These are phyloP conservation scores for Phymanthus crucifer DNA, from an alignment of 92 coral and sea anemone species.

Conservation along the genomic window DNA sequence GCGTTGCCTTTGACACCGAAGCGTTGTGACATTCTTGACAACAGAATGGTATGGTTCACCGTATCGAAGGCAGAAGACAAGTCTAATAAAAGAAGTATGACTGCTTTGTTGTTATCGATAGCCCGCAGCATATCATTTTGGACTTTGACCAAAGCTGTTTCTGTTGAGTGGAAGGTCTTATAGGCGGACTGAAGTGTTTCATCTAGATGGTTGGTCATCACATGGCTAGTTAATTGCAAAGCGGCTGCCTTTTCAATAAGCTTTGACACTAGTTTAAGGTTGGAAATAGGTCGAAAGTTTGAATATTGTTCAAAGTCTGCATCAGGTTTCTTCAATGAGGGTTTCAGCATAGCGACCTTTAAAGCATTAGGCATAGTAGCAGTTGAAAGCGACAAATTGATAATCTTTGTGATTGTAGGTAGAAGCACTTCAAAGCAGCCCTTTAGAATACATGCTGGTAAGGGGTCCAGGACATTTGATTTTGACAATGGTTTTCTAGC, in stretches of 20 bases:
- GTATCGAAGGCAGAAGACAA: not conserved
- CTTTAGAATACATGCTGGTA: slow-evolving; percentile 11
- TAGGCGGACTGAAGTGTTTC: slow-evolving; percentile 37
- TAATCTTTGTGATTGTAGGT: slow-evolving; percentile 23
- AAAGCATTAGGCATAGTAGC: slow-evolving; percentile 11
- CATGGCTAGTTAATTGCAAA: not conserved
- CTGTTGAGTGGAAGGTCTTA: slow-evolving; percentile 28
- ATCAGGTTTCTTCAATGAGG: slow-evolving; percentile 24
- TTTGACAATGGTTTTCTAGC: slow-evolving; percentile 13
- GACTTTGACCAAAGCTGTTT: slow-evolving; percentile 40
- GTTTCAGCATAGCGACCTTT: slow-evolving; percentile 4
- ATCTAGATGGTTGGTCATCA: slow-evolving; percentile 13
- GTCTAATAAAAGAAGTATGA: slow-evolving; percentile 41
- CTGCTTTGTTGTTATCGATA: slow-evolving; percentile 25
- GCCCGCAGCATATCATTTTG: slow-evolving; percentile 37
- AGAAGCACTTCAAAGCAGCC: too few species aligned
- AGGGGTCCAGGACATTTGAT: slow-evolving; percentile 26
- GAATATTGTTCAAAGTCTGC: not conserved
- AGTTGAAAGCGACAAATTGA: slow-evolving; percentile 13
- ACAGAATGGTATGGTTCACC: too few species aligned
- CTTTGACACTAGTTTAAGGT: slow-evolving; percentile 28
- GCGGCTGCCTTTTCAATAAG: slow-evolving; percentile 33
- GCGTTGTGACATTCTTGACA: too few species aligned
- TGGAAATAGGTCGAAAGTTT: slow-evolving; percentile 33
- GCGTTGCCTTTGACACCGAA: too few species aligned